Evolutionary conservation across 37 sponge, comb jelly and placozoan species (phyloP), one percentile per base, ranked within the genome.

Genomic region (Spongilla lacustris): DNA sequence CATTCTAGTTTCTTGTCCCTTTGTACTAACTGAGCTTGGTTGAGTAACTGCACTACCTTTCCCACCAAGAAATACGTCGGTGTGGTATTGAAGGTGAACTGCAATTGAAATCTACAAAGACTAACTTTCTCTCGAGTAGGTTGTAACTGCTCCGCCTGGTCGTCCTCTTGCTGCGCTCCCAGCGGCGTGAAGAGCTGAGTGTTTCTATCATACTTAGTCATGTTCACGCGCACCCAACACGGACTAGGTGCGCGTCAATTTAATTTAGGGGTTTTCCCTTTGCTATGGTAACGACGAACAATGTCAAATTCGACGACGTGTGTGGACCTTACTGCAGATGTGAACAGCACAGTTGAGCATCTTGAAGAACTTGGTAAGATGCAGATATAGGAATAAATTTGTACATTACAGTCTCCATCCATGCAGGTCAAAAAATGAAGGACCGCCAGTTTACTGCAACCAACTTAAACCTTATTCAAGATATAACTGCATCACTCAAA

Each of bases 1-100:
- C 85, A 91, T 37, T 82, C 76, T 22, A 95, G 70, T 34, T 95
- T 95, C 67, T 86, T 79, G 27, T 88, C 92, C 80, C 86, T 95
- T 22, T 37, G 69, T 33, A 68, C 70, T 41, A 95, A 72, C 81
- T 95, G 95, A 17, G 95, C 95, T 67, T 89, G 78, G 77, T 95
- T 95, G 50, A 95, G 77, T 27, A 91, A 73, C 12, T 68, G 35
- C 31, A 95, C 77, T 21, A 94, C 95, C 95, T 94, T 67, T 28
- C 84, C n/a, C 48, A 5, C 50, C 50, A 29, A 77, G 30, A 72
- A 10, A 25, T n/a, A 14, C 14, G n/a, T 34, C 71, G 12, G 30
- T 13, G 10, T 29, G 4, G 8, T 5, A 17, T 24, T 4, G 25
- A 66, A 32, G 79, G 50, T 85, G 73, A 78, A 32, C 49, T 68